phyloP scores from a whole-genome alignment of 1,140 invertebrate species.

The Drosophila leontia region DNA sequence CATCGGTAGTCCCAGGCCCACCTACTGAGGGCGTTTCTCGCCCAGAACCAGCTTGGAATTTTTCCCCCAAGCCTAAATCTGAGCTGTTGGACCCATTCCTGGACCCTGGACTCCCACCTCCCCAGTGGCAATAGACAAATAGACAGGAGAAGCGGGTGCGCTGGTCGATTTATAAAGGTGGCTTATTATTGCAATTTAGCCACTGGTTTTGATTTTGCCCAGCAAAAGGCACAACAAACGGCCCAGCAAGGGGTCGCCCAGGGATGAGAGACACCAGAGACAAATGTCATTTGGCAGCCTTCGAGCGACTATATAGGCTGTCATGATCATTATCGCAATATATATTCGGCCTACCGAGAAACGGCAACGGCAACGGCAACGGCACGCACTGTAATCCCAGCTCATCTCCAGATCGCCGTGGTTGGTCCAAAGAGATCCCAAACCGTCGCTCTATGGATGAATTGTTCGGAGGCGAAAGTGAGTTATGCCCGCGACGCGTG shows the following conservation, averaged over 20 bases:
- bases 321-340: slow-evolving; percentile 85
- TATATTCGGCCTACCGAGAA: slow-evolving; percentile 66
- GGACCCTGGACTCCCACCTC: too few relatives aligned
- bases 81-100: background rate
- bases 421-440: slow-evolving; percentile 41
- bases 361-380: slow-evolving; percentile 51
- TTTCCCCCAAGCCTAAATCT: background rate
- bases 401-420: slow-evolving; percentile 28
- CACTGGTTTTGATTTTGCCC: slow-evolving; percentile 84
- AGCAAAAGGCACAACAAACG: slow-evolving; percentile 32
- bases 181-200: slow-evolving; percentile 85
- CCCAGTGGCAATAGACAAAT: slow-evolving; percentile 69
- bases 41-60: slow-evolving; percentile 25
- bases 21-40: slow-evolving; percentile 77
- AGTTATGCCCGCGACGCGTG: slow-evolving; percentile 60
- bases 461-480: slow-evolving; percentile 51
- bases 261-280: slow-evolving; percentile 55
- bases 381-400: slow-evolving; percentile 57
- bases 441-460: slow-evolving; percentile 29
- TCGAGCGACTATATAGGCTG: slow-evolving; percentile 84
- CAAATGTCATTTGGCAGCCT: slow-evolving; percentile 84
- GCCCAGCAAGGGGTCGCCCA: slow-evolving; percentile 23
- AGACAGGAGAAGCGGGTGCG: slow-evolving; percentile 68
- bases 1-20: slow-evolving; percentile 72
- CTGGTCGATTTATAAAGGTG: slow-evolving; percentile 82